These are phyloP conservation scores for Drosophila barbarae DNA, from an alignment of 2,888 invertebrate genomes.

Conservation along the genomic window DNA sequence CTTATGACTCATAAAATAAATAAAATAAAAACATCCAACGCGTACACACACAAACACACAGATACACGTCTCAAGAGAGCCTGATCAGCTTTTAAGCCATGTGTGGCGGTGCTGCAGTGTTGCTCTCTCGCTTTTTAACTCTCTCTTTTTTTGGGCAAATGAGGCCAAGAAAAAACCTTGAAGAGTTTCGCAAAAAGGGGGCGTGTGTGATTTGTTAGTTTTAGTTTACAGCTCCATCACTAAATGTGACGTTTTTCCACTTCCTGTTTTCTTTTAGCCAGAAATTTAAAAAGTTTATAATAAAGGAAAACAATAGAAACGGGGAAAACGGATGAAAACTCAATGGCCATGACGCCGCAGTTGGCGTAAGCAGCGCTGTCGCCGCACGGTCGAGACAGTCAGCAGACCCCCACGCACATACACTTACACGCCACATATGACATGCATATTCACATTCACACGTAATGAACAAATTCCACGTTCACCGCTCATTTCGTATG, in stretches of 20 bases:
- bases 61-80: slow-evolving; percentile 12
- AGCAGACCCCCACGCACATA: slow-evolving; percentile 49
- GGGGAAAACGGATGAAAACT: slow-evolving; percentile 53
- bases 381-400: slow-evolving; percentile 50
- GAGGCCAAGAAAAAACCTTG: slow-evolving; percentile 53
- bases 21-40: slow-evolving; percentile 31
- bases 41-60: slow-evolving; percentile 13
- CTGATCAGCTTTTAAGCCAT: slow-evolving; percentile 40
- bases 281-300: slow-evolving; percentile 45
- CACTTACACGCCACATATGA: slow-evolving; percentile 9
- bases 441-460: slow-evolving; percentile 14
- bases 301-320: slow-evolving; percentile 19
- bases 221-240: slow-evolving; percentile 1
- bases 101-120: slow-evolving; percentile 14
- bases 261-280: slow-evolving; percentile 57
- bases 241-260: slow-evolving; percentile 43
- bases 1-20: slow-evolving; percentile 47
- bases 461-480: slow-evolving; percentile 41
- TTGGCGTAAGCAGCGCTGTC: slow-evolving; percentile 47
- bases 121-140: slow-evolving; percentile 26
- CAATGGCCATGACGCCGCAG: slow-evolving; percentile 72
- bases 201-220: slow-evolving; percentile 13
- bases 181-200: slow-evolving; percentile 33
- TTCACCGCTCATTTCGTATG: slow-evolving; percentile 38
- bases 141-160: slow-evolving; percentile 52